Evolutionary conservation across 2,113 vertebrate species (phyloP), one percentile per base, ranked within the genome.

Genomic region (Himantopus leucocephalus): DNA sequence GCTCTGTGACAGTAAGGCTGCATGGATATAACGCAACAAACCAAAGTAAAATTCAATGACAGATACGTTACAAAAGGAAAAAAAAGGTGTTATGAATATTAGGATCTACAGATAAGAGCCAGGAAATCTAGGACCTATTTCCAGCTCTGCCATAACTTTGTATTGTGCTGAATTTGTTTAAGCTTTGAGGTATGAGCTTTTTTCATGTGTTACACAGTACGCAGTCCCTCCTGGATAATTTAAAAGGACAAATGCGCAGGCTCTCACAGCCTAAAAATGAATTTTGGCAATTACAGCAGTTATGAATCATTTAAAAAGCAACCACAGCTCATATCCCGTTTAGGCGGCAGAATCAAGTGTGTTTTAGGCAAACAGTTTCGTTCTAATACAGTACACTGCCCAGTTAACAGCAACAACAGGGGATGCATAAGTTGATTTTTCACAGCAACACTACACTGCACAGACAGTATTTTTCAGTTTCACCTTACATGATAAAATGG

Each of bases 51-150:
- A 34, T 5, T 48, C 60, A 62, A 12, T 2, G 3, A 32, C 23
- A 73, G 5, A n/a, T 1, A 52, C 0, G 0, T 29, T 32, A 71
- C 7, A 35, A 47, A 74, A 58, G 4, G 12, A 2, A 26, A 53
- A 27, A 19, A 24, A 1, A 0, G 4, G 24, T 8, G 41, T 29
- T 19, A 29, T 55, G 71, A 15, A 30, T 0, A 0, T 29, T 2
- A 88, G 17, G 86, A 53, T 6, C 30, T 4, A 3, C 19, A 24
- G 5, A 53, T 56, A 56, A 85, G 15, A 90, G 34, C 5, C 29
- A n/a, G 7, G n/a, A 92, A 85, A 86, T 8, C 10, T 8, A 27
- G 13, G 24, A 18, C 10, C 58, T 64, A 6, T 17, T 35, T 41
- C 41, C 37, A 85, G 26, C 37, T 76, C n/a, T 52, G 20, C 59